Conservation (phyloP, 2,797 vertebrate species). For the Leptoclinus maculatus region DNA sequence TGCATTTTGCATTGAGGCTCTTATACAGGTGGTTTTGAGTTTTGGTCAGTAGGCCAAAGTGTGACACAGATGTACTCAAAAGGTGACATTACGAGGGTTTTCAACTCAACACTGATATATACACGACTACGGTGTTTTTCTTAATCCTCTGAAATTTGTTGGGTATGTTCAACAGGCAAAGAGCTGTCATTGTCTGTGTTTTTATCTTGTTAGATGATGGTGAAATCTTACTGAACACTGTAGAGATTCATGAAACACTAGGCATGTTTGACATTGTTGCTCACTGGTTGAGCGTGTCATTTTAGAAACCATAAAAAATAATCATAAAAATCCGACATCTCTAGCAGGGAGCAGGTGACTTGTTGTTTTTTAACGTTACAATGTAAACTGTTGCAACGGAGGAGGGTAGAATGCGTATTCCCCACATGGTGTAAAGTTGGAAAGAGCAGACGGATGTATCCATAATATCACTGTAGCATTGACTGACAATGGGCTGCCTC, state of each 20-base stretch:
- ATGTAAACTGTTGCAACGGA: slow-evolving; percentile 20
- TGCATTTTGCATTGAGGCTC: slow-evolving; percentile 19
- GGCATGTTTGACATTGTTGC: slow-evolving; percentile 63
- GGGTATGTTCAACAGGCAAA: slow-evolving; percentile 23
- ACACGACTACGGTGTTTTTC: not conserved
- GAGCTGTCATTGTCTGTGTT: slow-evolving; percentile 32
- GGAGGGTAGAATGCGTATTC: slow-evolving; percentile 18
- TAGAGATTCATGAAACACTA: slow-evolving; percentile 50
- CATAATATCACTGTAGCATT: slow-evolving; percentile 23
- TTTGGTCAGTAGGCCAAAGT: not conserved
- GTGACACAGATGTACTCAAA: slow-evolving; percentile 12
- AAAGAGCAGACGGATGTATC: slow-evolving; percentile 11
- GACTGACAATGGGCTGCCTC: slow-evolving; percentile 41
- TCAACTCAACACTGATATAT: slow-evolving; percentile 5
- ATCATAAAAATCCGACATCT: slow-evolving; percentile 8
- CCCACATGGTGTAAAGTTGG: slow-evolving; percentile 8
- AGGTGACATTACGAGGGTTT: not conserved
- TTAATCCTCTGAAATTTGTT: slow-evolving; percentile 11
- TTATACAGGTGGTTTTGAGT: not conserved
- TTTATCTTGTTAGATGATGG: slow-evolving; percentile 42
- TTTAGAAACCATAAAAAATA: slow-evolving; percentile 41
- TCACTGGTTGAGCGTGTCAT: slow-evolving; percentile 84
- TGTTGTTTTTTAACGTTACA: slow-evolving; percentile 49
- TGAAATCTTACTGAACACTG: slow-evolving; percentile 62
- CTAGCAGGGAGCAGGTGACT: slow-evolving; percentile 53